Percentiles rank a stretch among this genome's conserved stretches.
Evolutionary conservation across 2,113 vertebrate species (phyloP).

Genomic region (Lamprologus lemairii): DNA sequence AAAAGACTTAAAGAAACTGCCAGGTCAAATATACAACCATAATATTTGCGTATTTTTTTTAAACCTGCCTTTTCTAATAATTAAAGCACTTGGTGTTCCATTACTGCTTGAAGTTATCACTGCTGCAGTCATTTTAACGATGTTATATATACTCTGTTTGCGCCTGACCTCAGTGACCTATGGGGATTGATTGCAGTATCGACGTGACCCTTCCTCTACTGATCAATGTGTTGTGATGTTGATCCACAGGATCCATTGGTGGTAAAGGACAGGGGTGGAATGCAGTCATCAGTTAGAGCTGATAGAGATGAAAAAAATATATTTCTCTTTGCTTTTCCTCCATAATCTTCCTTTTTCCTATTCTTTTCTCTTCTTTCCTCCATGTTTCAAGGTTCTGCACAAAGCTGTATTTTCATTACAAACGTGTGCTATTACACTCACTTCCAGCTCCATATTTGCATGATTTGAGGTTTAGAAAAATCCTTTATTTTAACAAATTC

Average conservation of each 20-base stretch:
- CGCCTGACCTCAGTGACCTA: slow-evolving; percentile 3
- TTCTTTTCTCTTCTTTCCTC: not conserved
- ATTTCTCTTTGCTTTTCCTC: not conserved
- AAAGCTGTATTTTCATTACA: not conserved
- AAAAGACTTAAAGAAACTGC: not conserved
- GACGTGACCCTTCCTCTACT: slow-evolving; percentile 4
- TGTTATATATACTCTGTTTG: not conserved
- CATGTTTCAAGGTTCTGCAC: not conserved
- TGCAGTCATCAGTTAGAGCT: not conserved
- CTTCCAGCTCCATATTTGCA: not conserved
- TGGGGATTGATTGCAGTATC: slow-evolving; percentile 10
- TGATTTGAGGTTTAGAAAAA: rapidly evolving
- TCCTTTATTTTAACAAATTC: not conserved
- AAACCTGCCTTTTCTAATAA: not conserved
- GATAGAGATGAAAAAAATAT: not conserved
- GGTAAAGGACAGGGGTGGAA: slow-evolving; percentile 12
- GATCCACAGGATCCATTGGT: not conserved
- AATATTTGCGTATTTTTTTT: not conserved
- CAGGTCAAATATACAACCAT: not conserved
- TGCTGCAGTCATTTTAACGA: not conserved
- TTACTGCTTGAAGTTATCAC: not conserved
- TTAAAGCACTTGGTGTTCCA: not conserved
- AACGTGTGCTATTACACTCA: rapidly evolving
- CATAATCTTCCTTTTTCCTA: not conserved
- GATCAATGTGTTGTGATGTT: slow-evolving; percentile 16